phyloP scores from a whole-genome alignment of 2,797 vertebrate genomes.

The Hyperoplus immaculatus region DNA sequence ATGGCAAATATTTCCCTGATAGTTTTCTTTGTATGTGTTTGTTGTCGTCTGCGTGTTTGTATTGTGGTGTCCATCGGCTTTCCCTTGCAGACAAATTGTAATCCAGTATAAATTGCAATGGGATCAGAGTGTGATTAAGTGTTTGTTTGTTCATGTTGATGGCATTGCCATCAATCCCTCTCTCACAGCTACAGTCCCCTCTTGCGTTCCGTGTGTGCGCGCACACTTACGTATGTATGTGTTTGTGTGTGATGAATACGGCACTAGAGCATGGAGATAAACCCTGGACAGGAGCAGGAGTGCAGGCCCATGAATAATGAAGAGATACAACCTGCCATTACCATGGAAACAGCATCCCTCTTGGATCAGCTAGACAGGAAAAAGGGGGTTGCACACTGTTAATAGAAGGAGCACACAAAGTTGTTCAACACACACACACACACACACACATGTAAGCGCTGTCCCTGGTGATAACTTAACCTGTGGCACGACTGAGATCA shows the following conservation, averaged over 20 bases:
- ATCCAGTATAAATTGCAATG: constrained; percentile 72
- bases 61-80: constrained; percentile 57
- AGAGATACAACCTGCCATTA: constrained; percentile 79
- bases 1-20: constrained; percentile 14
- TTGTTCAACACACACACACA: constrained; percentile 11
- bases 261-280: constrained; percentile 75
- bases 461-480: constrained; percentile 42
- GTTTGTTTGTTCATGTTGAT: constrained; percentile 76
- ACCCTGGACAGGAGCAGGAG: constrained; percentile 75
- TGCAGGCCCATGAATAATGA: constrained; percentile 81
- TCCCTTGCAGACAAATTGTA: constrained; percentile 65
- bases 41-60: constrained; percentile 25
- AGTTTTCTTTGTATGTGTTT: constrained; percentile 21
- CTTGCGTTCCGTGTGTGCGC: constrained; percentile 41
- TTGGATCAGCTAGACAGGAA: constrained; percentile 64
- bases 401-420: constrained; percentile 60
- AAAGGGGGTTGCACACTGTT: constrained; percentile 53
- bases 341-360: constrained; percentile 79
- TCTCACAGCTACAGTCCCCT: constrained; percentile 50
- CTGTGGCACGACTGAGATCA: constrained; percentile 33
- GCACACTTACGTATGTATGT: constrained; percentile 35
- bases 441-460: background rate
- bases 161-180: constrained; percentile 69
- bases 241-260: constrained; percentile 67
- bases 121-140: constrained; percentile 77